These are phyloP conservation scores for Hecatera dysodea DNA, from an alignment of 2,888 invertebrate genomes.

Conservation along the genomic window DNA sequence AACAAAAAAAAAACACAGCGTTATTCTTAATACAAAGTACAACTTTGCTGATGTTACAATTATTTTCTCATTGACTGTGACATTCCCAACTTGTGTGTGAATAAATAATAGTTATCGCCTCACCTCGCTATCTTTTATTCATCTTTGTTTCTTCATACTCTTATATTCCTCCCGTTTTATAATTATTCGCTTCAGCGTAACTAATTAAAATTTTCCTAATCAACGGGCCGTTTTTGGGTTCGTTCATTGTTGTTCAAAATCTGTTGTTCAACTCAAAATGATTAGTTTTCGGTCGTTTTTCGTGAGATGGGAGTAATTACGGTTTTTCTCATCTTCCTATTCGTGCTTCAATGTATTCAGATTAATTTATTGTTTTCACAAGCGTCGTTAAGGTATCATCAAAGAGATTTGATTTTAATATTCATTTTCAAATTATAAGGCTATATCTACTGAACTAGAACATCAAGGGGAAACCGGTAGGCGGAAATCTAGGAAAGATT, in stretches of 20 bases:
- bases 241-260: slow-evolving; percentile 23
- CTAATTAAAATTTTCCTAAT: slow-evolving; percentile 33
- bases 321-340: slow-evolving; percentile 8
- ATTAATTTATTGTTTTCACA: slow-evolving; percentile 9
- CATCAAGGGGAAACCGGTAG: too few species aligned
- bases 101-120: background rate
- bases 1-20: background rate
- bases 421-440: too few species aligned
- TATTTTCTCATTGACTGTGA: background rate
- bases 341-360: background rate
- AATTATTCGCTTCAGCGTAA: slow-evolving; percentile 27
- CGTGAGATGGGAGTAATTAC: slow-evolving; percentile 4
- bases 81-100: background rate
- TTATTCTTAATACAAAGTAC: background rate
- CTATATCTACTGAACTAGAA: too few species aligned
- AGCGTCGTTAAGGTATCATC: background rate
- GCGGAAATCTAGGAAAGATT: background rate
- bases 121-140: background rate
- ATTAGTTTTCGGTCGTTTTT: slow-evolving; percentile 15
- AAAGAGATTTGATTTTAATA: background rate
- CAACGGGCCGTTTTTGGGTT: slow-evolving; percentile 9
- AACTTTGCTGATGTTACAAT: background rate
- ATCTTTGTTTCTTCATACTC: background rate
- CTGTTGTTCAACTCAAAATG: slow-evolving; percentile 16
- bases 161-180: background rate